Percentiles rank a stretch among this genome's conserved stretches.
Conservation (phyloP, 2,113 vertebrate genomes). For the Miniopterus natalensis region DNA sequence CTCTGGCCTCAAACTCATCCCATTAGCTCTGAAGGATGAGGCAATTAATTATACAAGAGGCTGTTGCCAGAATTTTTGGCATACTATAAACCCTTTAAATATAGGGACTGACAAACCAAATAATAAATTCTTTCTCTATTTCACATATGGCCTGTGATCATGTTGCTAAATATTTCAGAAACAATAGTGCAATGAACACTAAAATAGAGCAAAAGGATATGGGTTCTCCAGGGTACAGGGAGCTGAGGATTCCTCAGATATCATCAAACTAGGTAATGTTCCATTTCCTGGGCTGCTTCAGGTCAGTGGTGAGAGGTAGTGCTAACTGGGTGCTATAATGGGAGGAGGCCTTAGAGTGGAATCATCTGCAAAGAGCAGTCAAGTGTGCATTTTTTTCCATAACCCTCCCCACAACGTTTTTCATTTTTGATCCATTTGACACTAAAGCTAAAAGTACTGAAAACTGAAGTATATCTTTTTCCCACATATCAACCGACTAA, state of each 20-base stretch:
- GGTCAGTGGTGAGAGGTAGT: neutral
- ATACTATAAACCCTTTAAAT: constrained; percentile 58
- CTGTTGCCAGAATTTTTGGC: constrained; percentile 52
- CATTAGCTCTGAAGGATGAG: constrained; percentile 67
- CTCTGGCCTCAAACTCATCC: constrained; percentile 29
- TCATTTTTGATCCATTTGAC: neutral
- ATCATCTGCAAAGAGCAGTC: neutral
- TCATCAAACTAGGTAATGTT: rapidly evolving
- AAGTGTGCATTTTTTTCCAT: neutral
- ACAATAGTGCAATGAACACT: neutral
- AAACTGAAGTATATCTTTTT: neutral
- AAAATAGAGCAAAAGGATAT: neutral
- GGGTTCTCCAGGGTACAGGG: neutral
- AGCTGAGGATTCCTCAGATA: neutral
- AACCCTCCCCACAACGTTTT: neutral
- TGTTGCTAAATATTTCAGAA: constrained; percentile 42
- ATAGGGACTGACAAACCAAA: constrained; percentile 48
- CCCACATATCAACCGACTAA: neutral
- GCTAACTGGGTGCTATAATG: rapidly evolving
- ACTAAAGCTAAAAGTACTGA: neutral
- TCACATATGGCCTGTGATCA: constrained; percentile 56
- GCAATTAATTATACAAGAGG: constrained; percentile 59
- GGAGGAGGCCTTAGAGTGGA: neutral
- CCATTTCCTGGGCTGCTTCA: neutral
- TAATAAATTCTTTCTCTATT: constrained; percentile 48